Base-by-base conservation (phyloP, 1,140 invertebrate species). In the Artemia franciscana region DNA sequence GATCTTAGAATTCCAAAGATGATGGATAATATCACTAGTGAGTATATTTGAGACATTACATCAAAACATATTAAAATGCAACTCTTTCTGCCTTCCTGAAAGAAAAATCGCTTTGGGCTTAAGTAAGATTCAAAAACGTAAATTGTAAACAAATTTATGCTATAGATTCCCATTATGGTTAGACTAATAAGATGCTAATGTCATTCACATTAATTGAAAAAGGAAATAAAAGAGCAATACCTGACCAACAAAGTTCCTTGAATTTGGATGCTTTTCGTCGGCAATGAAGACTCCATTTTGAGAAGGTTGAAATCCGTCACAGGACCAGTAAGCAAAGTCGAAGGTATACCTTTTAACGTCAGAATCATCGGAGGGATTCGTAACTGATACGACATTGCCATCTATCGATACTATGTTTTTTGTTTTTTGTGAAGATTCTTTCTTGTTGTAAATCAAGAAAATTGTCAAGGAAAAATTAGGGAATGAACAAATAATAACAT, bases 261-360 rank as follows among this genome's bases (percentile, higher is more conserved):
- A 73, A 66, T 78, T 77, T 1, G 71, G 65, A 58, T 71, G 68
- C 24, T 67, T 69, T 0, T 67, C 62, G 66, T 79, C 76, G 2
- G 77, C 67, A 5, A 64, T 68, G 56, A 71, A 74, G 65, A 76
- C 76, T 12, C 80, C 80, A 66, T 75, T 72, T 3, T 67, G 60
- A 21, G 24, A 70, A 64, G 62, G 74, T 58, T 69, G 75, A 66
- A 68, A 81, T 0, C 78, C 79, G 70, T 81, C 79, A 70, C 80
- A 79, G 57, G 78, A 81, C 81, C 81, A 82, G 69, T 81, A 82
- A 57, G 75, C 77, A 66, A 75, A 73, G 69, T 82, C 80, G 69
- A 77, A 82, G 5, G 77, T 73, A 71, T 80, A 82, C 61, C 70
- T 70, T 66, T 80, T 76, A 4, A 70, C 70, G 59, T 77, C 74